phyloP scores from a whole-genome alignment of 23 tunicate genomes.

The Halocynthia roretzi region DNA sequence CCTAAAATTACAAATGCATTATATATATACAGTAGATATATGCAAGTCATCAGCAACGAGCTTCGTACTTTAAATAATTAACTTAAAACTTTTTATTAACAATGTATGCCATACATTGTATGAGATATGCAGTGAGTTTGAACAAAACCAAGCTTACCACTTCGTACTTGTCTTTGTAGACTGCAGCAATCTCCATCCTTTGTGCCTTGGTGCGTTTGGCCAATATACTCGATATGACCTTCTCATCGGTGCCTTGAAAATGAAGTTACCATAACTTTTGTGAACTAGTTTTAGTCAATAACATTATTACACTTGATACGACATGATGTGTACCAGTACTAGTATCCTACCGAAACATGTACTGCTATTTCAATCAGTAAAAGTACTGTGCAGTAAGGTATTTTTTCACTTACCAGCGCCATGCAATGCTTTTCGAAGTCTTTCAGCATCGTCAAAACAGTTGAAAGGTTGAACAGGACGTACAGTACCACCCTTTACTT shows the following conservation, averaged over 20 bases:
- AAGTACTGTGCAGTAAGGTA: neutral
- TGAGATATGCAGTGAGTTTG: neutral
- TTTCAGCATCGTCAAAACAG: conserved; percentile 59
- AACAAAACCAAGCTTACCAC: conserved; percentile 23
- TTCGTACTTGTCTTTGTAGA: conserved; percentile 42
- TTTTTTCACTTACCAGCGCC: conserved; percentile 38
- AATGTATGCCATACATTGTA: conserved; percentile 1
- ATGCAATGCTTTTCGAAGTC: conserved; percentile 71
- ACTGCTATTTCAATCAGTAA: neutral
- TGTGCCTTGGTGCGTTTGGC: conserved; percentile 65
- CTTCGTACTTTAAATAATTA: neutral
- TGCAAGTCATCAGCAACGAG: neutral
- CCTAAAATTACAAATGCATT: conserved; percentile 6
- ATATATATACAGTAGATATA: too few relatives aligned
- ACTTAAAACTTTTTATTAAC: too few relatives aligned
- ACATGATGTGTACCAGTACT: neutral
- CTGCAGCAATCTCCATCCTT: conserved; percentile 39
- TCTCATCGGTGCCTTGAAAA: conserved; percentile 57
- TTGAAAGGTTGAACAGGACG: conserved; percentile 57
- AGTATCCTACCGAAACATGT: neutral
- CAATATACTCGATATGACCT: conserved; percentile 51
- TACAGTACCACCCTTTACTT: conserved; percentile 80
- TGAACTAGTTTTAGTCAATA: neutral
- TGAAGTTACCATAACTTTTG: neutral
- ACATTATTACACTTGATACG: neutral